These are phyloP conservation scores for Nyctibius grandis DNA, from an alignment of 2,797 vertebrate genomes.

Conservation along the genomic window DNA sequence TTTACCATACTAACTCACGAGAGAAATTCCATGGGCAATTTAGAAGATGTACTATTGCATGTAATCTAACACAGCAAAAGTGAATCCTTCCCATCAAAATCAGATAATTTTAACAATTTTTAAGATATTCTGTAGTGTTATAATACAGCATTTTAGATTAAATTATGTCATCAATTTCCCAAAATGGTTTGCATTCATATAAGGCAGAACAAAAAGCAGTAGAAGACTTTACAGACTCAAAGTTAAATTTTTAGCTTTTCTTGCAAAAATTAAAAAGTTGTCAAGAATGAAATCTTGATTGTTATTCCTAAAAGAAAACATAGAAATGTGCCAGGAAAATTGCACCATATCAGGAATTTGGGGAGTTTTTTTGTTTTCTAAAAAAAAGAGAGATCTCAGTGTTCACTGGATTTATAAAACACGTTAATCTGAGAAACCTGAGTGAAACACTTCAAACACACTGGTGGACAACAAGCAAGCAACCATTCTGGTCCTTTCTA, in stretches of 20 bases:
- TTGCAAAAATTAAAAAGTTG: conserved; percentile 63
- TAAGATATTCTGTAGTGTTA: conserved; percentile 27
- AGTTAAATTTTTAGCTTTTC: conserved; percentile 47
- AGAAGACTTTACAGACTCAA: conserved; percentile 43
- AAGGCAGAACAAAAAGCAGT: conserved; percentile 57
- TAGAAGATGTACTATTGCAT: background rate
- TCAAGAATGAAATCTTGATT: conserved; percentile 56
- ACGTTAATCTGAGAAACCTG: conserved; percentile 63
- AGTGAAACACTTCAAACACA: conserved; percentile 59
- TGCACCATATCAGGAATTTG: conserved; percentile 30
- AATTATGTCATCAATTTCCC: conserved; percentile 34
- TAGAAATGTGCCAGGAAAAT: conserved; percentile 64
- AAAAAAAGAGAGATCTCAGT: conserved; percentile 38
- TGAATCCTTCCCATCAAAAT: conserved; percentile 25
- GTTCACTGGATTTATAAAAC: conserved; percentile 55
- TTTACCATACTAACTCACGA: background rate
- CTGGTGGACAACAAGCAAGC: background rate
- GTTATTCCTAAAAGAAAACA: conserved; percentile 56
- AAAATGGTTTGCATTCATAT: conserved; percentile 50
- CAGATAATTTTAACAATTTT: background rate
- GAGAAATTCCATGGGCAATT: background rate
- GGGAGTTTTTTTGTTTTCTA: background rate
- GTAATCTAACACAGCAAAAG: background rate
- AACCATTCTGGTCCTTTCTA: conserved; percentile 5
- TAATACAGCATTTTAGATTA: conserved; percentile 53